Percentiles rank a stretch among this genome's conserved stretches.
Conservation (phyloP, 2,797 vertebrate genomes). For the Kryptolebias ocellatus region DNA sequence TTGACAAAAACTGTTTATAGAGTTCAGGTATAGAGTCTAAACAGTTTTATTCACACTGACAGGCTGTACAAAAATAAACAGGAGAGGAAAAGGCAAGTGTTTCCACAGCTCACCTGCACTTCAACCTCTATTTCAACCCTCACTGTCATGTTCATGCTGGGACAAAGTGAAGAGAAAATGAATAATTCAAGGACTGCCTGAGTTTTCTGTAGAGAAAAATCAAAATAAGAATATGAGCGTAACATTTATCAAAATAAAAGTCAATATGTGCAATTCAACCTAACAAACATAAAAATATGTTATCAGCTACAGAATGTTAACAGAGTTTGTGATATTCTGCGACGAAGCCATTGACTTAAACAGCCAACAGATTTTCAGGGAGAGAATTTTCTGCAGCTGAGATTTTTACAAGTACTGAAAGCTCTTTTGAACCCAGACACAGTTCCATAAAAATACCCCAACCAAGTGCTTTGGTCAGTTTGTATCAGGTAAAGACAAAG, state of each 20-base stretch:
- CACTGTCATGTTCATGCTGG: slow-evolving; percentile 51
- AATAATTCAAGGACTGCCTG: slow-evolving; percentile 68
- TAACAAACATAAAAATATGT: slow-evolving; percentile 19
- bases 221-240: slow-evolving; percentile 14
- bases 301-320: slow-evolving; percentile 6
- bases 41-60: slow-evolving; percentile 12
- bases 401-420: slow-evolving; percentile 55
- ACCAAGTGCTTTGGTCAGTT: slow-evolving; percentile 34
- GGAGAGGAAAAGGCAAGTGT: slow-evolving; percentile 34
- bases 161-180: slow-evolving; percentile 67
- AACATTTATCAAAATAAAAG: slow-evolving; percentile 34
- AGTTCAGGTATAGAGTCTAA: slow-evolving; percentile 19
- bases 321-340: slow-evolving; percentile 19
- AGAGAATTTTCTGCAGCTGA: slow-evolving; percentile 29
- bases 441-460: slow-evolving; percentile 40
- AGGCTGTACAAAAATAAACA: slow-evolving; percentile 35
- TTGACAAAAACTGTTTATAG: slow-evolving; percentile 21
- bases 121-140: slow-evolving; percentile 52
- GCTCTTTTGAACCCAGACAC: slow-evolving; percentile 42
- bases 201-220: slow-evolving; percentile 28
- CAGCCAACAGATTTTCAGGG: slow-evolving; percentile 26
- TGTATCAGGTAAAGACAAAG: slow-evolving; percentile 38
- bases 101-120: slow-evolving; percentile 19
- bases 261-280: slow-evolving; percentile 30
- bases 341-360: slow-evolving; percentile 14